Base-by-base conservation (phyloP, 2,797 vertebrate species). In the Rhynchotus rufescens region DNA sequence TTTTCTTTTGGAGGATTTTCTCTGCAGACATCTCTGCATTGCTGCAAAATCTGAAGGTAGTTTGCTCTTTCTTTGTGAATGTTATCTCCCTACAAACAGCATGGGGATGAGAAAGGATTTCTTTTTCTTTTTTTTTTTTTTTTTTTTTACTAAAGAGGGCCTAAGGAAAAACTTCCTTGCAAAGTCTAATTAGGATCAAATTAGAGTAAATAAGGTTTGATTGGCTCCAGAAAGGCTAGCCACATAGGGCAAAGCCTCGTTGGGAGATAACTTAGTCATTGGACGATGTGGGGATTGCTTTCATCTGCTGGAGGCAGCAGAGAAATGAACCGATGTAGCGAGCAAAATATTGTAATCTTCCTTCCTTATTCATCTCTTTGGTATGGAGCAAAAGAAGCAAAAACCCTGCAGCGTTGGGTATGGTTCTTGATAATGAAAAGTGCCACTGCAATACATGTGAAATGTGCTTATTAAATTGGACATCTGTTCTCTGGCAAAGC, bases 181-280 rank as follows among this genome's bases (percentile, higher is more conserved):
- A 30, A 77, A 76, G 34, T 77, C 51, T 73, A 80, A 86, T 83
- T 94, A 89, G 42, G 84, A 88, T 94, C 91, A 94, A 89, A 91
- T 93, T 86, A 90, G 82, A 88, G 72, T 28, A 93, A 89, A 47
- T 90, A 76, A 85, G 69, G 86, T 59, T 80, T 95, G 90, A 90
- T 91, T 78, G 94, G 76, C 84, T 96, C 65, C 54, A 81, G 86
- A 92, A 93, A 73, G 86, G 84, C 62, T 71, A 47, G 38, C 74
- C 92, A 89, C 78, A 21, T 40, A 59, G 72, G 25, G 57, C 52
- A 92, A 66, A 88, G 84, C 38, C 49, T 76, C 86, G 34, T 19
- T 56, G 52, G 28, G 19, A 78, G 64, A 10, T 59, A 90, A 78
- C 87, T 93, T 95, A 91, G 54, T 91, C 74, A 71, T 93, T 45